These are phyloP conservation scores for Cryptus armator DNA, from an alignment of 2,888 invertebrate species.

Conservation along the genomic window DNA sequence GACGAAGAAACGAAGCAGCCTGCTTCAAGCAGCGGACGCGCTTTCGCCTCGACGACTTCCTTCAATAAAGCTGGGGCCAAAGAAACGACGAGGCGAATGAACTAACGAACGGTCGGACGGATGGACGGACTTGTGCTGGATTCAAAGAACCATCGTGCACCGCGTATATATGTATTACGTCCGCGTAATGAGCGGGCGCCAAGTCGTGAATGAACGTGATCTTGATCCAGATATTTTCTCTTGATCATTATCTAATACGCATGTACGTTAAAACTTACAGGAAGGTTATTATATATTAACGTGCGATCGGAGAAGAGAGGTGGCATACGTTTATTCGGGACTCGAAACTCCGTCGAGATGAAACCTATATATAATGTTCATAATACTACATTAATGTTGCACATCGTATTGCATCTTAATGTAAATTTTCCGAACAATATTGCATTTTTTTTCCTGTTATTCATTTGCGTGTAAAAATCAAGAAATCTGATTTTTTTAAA, in stretches of 20 bases:
- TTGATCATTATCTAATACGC: slow-evolving; percentile 23
- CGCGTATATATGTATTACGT: slow-evolving; percentile 18
- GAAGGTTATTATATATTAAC: slow-evolving; percentile 31
- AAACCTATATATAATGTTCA: neutral
- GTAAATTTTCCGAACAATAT: too few relatives aligned
- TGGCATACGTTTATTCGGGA: slow-evolving; percentile 8
- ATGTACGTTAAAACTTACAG: slow-evolving; percentile 24
- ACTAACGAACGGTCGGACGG: slow-evolving; percentile 42
- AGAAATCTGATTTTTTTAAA: too few relatives aligned
- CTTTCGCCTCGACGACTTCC: slow-evolving; percentile 53
- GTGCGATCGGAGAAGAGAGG: neutral
- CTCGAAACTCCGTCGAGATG: neutral
- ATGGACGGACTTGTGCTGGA: slow-evolving; percentile 5
- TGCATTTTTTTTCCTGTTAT: too few relatives aligned
- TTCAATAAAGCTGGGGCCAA: slow-evolving; percentile 46
- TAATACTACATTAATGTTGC: too few relatives aligned
- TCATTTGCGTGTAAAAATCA: too few relatives aligned
- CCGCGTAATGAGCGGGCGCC: slow-evolving; percentile 56
- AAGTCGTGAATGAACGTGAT: slow-evolving; percentile 60
- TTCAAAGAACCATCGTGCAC: slow-evolving; percentile 19
- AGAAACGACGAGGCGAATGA: slow-evolving; percentile 54
- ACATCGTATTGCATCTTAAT: too few relatives aligned
- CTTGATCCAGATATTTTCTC: slow-evolving; percentile 48
- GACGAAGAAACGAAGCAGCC: slow-evolving; percentile 52
- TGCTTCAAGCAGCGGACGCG: slow-evolving; percentile 38